phyloP scores from a whole-genome alignment of 2,113 vertebrate species.

The Setophaga coronata region DNA sequence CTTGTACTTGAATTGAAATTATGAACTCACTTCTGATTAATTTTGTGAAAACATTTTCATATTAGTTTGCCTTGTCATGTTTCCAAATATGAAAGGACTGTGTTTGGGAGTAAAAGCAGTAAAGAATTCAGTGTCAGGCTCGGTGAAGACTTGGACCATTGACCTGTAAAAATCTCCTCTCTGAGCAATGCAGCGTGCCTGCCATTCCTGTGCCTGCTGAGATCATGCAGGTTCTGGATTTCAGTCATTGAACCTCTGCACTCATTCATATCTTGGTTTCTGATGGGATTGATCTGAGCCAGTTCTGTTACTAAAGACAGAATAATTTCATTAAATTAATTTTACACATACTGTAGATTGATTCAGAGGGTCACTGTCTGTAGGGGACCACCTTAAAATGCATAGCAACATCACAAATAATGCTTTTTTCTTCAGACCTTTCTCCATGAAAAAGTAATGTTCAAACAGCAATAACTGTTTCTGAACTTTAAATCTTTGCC shows the following conservation, averaged over 20 bases:
- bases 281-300: not conserved
- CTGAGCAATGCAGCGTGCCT: not conserved
- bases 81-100: not conserved
- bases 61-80: not conserved
- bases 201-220: fast-evolving
- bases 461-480: not conserved
- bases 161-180: not conserved
- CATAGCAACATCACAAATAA: not conserved
- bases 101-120: not conserved
- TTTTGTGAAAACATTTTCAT: not conserved
- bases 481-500: not conserved
- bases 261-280: not conserved
- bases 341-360: not conserved
- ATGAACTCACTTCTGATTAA: not conserved
- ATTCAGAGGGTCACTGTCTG: not conserved
- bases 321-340: not conserved
- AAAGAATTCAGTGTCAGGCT: not conserved
- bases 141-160: not conserved
- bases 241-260: not conserved
- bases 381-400: not conserved
- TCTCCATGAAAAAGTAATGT: not conserved
- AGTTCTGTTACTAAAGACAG: not conserved
- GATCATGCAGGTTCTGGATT: not conserved
- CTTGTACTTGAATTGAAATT: not conserved
- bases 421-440: not conserved